Evolutionary conservation across 2,888 invertebrate species (phyloP), one percentile per base, ranked within the genome.

Genomic region (Cryptophagus acutangulus): DNA sequence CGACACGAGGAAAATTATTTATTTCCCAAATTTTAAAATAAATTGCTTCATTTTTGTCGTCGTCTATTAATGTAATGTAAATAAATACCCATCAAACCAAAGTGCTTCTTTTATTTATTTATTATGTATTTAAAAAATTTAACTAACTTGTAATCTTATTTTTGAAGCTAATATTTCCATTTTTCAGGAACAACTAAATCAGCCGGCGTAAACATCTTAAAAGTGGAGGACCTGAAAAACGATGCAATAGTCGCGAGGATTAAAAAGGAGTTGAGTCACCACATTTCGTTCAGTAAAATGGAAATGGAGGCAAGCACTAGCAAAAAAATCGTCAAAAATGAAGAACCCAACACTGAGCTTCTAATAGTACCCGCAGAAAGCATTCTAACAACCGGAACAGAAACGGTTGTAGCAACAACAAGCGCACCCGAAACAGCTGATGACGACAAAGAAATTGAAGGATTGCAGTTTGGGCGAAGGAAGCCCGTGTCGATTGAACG

Each of bases 181-280:
- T 28, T 44, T 44, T 40, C 29, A 44, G 44, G 44, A 35, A 20
- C 24, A 6, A 20, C 24, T 20, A 20, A 6, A n/a, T 8, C 24
- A 6, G 34, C 17, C 8, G n/a, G 49, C 13, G 51, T 60, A 2
- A 60, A 60, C 41, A 60, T 60, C 20, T 43, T 60, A 8, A 56
- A 56, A 31, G 58, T 60, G 3, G 60, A 60, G 40, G 60, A 59
- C 31, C 33, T 60, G 12, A 58, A 55, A 41, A 57, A 49, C 29
- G 57, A 55, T 41, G 48, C 48, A 6, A 52, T 55, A n/a, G 56
- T 59, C 0, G 51, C 52, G 2, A 45, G 52, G 24, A 58, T 60
- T 4, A 59, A 58, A 43, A 52, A 55, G 36, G 59, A 60, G 36
- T 41, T 58, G 13, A 48, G 45, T 37, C 38, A 48, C 8, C 54